Percentiles rank a stretch among this genome's conserved stretches.
phyloP scores from a whole-genome alignment of 2,888 invertebrate genomes.

The Apotomis turbidana region DNA sequence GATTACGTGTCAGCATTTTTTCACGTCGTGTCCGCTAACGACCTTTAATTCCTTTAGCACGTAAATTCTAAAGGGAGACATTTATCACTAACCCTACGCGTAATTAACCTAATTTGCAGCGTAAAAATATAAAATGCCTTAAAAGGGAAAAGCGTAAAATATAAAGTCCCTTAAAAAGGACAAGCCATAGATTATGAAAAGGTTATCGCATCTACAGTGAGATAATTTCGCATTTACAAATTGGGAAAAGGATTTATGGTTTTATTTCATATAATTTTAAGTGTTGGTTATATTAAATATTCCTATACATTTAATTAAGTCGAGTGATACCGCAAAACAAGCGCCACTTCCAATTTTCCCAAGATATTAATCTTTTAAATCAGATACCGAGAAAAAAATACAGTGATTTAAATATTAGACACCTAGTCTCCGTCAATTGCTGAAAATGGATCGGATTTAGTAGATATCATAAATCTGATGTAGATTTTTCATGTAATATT shows the following conservation, averaged over 20 bases:
- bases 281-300: no score
- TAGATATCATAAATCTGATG: no score
- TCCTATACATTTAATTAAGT: no score
- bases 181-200: conserved; percentile 37
- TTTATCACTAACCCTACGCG: conserved; percentile 68
- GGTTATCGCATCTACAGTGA: conserved; percentile 34
- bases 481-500: no score
- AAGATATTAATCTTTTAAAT: no score
- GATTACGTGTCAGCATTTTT: conserved; percentile 56
- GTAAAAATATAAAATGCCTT: conserved; percentile 49
- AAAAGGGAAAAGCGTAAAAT: conserved; percentile 39
- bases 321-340: no score
- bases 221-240: conserved; percentile 37
- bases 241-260: conserved; percentile 6
- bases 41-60: conserved; percentile 65
- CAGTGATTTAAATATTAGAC: no score
- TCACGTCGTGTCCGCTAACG: conserved; percentile 59
- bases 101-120: conserved; percentile 69
- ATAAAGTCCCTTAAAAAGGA: conserved; percentile 39
- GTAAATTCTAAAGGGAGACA: conserved; percentile 68
- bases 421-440: no score
- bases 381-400: no score
- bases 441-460: no score
- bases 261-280: neutral
- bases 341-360: no score